Percentiles rank a stretch among this genome's conserved stretches.
These are phyloP conservation scores for Melanargia galathea DNA, from an alignment of 2,888 invertebrate species.

Conservation along the genomic window DNA sequence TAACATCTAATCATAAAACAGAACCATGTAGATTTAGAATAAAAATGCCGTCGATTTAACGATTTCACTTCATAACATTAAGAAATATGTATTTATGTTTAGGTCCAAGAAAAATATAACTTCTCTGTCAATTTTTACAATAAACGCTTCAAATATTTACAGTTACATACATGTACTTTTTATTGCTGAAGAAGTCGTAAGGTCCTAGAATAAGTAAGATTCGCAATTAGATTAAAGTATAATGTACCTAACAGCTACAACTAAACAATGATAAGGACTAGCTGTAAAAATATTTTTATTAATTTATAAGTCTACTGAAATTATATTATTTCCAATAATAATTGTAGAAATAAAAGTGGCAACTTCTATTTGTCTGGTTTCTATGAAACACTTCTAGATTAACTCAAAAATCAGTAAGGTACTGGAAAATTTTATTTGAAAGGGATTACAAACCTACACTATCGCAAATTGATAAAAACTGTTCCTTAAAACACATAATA, in stretches of 20 bases:
- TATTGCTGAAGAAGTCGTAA: conserved; percentile 79
- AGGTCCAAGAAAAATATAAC: conserved; percentile 78
- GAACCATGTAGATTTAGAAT: conserved; percentile 41
- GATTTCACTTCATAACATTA: conserved; percentile 54
- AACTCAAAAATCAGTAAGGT: background rate
- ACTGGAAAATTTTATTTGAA: conserved; percentile 7
- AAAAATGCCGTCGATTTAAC: conserved; percentile 43
- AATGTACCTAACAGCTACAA: conserved; percentile 66
- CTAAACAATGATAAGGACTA: conserved; percentile 75
- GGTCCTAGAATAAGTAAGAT: conserved; percentile 64
- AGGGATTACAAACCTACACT: conserved; percentile 29
- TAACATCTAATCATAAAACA: conserved; percentile 39
- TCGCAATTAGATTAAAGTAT: conserved; percentile 65
- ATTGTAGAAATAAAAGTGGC: conserved; percentile 27
- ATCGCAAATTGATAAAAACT: conserved; percentile 30
- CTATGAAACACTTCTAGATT: conserved; percentile 20
- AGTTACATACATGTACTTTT: conserved; percentile 72
- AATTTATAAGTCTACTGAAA: conserved; percentile 56
- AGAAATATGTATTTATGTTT: conserved; percentile 64
- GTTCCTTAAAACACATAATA: conserved; percentile 53
- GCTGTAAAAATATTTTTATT: conserved; percentile 76
- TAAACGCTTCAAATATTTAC: conserved; percentile 74
- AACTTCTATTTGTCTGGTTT: conserved; percentile 37
- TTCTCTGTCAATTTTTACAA: conserved; percentile 74
- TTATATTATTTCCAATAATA: conserved; percentile 47